Evolutionary conservation across 2,888 invertebrate species (phyloP).

Genomic region (Celastrina argiolus): DNA sequence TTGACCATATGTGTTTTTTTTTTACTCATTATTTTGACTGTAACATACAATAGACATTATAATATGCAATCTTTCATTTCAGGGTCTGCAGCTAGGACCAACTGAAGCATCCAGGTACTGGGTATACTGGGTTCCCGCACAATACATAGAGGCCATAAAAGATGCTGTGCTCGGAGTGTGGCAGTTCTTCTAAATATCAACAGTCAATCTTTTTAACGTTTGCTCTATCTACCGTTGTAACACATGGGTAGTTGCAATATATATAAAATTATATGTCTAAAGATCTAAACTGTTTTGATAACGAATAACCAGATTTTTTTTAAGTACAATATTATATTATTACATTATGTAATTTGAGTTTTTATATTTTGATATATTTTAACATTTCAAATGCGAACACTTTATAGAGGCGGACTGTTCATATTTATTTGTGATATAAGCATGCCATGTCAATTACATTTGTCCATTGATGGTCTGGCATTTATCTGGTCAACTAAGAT

Average conservation of each 20-base stretch:
- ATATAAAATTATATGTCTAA: constrained; percentile 47
- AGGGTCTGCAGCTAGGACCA: constrained; percentile 93
- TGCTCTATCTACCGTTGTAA: constrained; percentile 51
- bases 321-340: constrained; percentile 28
- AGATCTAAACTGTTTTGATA: constrained; percentile 14
- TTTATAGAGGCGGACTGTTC: constrained; percentile 36
- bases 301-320: constrained; percentile 24
- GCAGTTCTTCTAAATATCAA: constrained; percentile 82
- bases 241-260: constrained; percentile 72
- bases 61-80: constrained; percentile 23
- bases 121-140: constrained; percentile 96
- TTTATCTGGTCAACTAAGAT: constrained; percentile 67
- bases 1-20: background rate
- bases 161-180: constrained; percentile 92
- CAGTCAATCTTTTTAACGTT: constrained; percentile 41
- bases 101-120: constrained; percentile 95
- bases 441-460: constrained; percentile 75
- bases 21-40: background rate
- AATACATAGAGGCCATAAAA: constrained; percentile 93
- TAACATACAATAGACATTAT: background rate
- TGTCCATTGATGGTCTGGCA: constrained; percentile 68
- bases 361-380: constrained; percentile 27
- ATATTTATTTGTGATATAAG: constrained; percentile 66
- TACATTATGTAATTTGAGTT: constrained; percentile 32
- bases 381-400: constrained; percentile 11